A percentile compares a stretch with the other conserved stretches of the same genome.
These are phyloP conservation scores for Drosophila fungiperda DNA, from an alignment of 2,888 invertebrate genomes.

Conservation along the genomic window DNA sequence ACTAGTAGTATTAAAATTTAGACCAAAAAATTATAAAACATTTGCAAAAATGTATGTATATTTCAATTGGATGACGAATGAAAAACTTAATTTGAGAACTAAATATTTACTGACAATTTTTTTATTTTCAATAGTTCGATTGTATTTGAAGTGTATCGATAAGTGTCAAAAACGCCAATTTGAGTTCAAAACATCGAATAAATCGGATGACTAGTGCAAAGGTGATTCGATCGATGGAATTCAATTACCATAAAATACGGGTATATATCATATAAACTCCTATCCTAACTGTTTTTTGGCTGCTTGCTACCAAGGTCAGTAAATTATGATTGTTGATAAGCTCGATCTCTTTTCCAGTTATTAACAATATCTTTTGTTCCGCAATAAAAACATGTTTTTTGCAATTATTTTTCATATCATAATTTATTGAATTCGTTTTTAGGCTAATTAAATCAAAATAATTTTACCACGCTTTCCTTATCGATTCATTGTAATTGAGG, in stretches of 20 bases:
- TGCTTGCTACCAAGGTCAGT: neutral
- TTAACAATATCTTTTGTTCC: neutral
- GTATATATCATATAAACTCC: neutral
- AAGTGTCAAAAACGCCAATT: neutral
- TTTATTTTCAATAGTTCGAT: neutral
- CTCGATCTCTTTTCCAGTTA: neutral
- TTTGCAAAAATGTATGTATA: neutral
- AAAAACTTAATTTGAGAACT: neutral
- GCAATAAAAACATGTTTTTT: neutral
- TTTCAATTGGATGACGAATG: neutral
- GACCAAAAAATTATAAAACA: neutral
- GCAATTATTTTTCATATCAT: conserved; percentile 35
- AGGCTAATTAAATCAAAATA: conserved; percentile 53
- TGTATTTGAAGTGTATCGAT: neutral
- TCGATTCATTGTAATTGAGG: conserved; percentile 20
- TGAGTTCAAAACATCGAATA: neutral
- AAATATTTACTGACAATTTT: neutral
- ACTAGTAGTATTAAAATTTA: neutral
- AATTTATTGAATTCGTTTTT: conserved; percentile 48
- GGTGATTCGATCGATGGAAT: neutral
- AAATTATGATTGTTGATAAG: neutral
- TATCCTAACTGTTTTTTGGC: neutral
- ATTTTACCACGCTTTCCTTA: conserved; percentile 12
- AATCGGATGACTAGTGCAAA: neutral
- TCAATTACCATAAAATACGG: neutral